Base-by-base conservation (phyloP, 2,888 invertebrate species). In the Aromia moschata region DNA sequence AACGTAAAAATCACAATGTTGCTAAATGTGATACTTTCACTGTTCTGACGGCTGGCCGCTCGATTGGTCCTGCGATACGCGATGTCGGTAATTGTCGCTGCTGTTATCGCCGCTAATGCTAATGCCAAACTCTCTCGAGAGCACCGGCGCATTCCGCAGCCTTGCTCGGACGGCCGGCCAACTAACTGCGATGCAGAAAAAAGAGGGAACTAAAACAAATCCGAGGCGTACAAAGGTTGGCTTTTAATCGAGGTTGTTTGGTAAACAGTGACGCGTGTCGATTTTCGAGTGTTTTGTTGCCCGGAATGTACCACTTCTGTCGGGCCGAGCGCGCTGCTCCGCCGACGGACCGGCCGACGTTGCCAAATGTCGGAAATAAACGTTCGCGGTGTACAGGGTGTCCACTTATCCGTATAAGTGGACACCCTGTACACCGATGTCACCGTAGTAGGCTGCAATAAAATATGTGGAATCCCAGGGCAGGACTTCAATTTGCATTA, bases 241-340 rank as follows among this genome's bases (percentile, higher is more conserved):
- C 47, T 17, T 17, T 11, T 37, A 17, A 43, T 43, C 43, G 43
- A 62, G 56, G 43, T 58, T 59, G 62, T 62, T 62, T 59, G 44
- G 62, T 62, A 62, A 62, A 62, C 59, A 62, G 37, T 43, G 59
- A 56, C 62, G 59, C 62, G 62, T 59, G 62, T 62, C 49, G 44
- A 9, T 12, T 18, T 16, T 33, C 47, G 9, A 36, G 11, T 18
- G 36, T 7, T 37, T 47, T 37, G 7, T 47, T 36, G 5, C 37
- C 12, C 11, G 11, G 47, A 47, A 33, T 47, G 37, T 47, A 47
- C 47, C 5, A 11, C 12, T 2, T 5, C 3, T 20, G n/a, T 7
- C 33, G 33, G 11, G 5, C 33, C 10, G 33, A 25, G 43, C 43
- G 12, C 43, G 43, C 25, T 43, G 25, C 41, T 16, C 15, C 9